phyloP scores from a whole-genome alignment of 1,140 invertebrate genomes.

The Procambarus clarkii region DNA sequence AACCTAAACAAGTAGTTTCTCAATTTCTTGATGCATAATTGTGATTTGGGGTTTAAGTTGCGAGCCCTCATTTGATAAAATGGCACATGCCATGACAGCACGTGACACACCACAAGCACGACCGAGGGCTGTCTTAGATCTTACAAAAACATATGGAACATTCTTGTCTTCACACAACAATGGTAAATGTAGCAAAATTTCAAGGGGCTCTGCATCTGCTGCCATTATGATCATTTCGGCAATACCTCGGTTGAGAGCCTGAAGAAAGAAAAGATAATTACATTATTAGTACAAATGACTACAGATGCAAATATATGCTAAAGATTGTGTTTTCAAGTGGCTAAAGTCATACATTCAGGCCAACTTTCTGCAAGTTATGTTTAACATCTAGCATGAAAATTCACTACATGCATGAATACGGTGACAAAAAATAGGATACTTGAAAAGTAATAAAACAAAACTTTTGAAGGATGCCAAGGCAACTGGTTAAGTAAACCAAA shows the following conservation, averaged over 20 bases:
- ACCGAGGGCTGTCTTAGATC: constrained; percentile 95
- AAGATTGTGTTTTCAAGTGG: too few relatives aligned
- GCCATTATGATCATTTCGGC: constrained; percentile 99
- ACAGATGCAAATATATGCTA: too few relatives aligned
- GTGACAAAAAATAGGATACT: background rate
- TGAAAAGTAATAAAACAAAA: too few relatives aligned
- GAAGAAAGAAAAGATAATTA: constrained; percentile 71
- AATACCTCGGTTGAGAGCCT: constrained; percentile 95
- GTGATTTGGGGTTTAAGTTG: constrained; percentile 97
- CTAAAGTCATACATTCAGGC: too few relatives aligned
- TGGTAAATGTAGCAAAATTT: constrained; percentile 98
- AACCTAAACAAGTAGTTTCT: constrained; percentile 91
- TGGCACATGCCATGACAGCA: constrained; percentile 97
- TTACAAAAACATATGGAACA: constrained; percentile 98
- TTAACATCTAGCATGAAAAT: too few relatives aligned
- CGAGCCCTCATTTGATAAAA: constrained; percentile 97
- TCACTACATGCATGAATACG: constrained; percentile 13
- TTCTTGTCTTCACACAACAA: constrained; percentile 99
- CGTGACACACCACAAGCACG: constrained; percentile 98
- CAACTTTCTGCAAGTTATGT: too few relatives aligned
- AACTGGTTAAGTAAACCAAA: too few relatives aligned
- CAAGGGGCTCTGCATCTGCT: constrained; percentile 97
- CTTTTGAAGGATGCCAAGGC: too few relatives aligned
- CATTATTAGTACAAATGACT: background rate
- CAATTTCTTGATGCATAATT: constrained; percentile 94